Percentiles rank a stretch among this genome's conserved stretches.
Evolutionary conservation across 2,888 invertebrate species (phyloP).

Genomic region (Cartodere bifasciata): DNA sequence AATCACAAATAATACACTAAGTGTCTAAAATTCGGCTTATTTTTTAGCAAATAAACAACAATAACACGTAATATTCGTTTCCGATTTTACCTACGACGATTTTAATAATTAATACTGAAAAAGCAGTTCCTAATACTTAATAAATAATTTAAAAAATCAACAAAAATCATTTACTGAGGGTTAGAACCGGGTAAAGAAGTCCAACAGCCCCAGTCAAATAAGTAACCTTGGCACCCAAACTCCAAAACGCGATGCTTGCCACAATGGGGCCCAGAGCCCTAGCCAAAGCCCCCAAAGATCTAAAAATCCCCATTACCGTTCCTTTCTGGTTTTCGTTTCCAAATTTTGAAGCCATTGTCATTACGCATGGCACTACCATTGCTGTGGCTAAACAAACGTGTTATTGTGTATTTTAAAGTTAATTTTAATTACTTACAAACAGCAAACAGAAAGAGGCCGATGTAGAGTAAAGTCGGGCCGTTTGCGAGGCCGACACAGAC

Average conservation of each 20-base stretch:
- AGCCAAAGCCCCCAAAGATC: slow-evolving; percentile 89
- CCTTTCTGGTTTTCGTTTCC: slow-evolving; percentile 78
- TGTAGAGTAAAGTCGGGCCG: slow-evolving; percentile 51
- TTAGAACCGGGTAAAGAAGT: slow-evolving; percentile 63
- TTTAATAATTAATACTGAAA: no score
- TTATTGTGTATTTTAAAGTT: slow-evolving; percentile 7
- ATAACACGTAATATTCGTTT: no score
- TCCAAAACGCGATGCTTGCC: slow-evolving; percentile 86
- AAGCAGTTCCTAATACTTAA: no score
- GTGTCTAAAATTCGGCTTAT: no score
- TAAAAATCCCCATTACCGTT: slow-evolving; percentile 82
- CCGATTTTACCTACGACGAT: no score
- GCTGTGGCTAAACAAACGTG: slow-evolving; percentile 52
- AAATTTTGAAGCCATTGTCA: slow-evolving; percentile 78
- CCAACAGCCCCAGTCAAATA: slow-evolving; percentile 69
- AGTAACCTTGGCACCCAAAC: slow-evolving; percentile 68
- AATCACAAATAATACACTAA: no score
- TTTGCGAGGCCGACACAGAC: slow-evolving; percentile 66
- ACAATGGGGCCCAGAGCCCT: slow-evolving; percentile 83
- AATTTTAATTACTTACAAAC: slow-evolving; percentile 55
- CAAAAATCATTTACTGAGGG: slow-evolving; percentile 26
- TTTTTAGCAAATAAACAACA: no score
- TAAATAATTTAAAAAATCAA: no score
- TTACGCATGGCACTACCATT: slow-evolving; percentile 92
- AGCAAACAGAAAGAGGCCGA: slow-evolving; percentile 78